phyloP scores from a whole-genome alignment of 2,888 invertebrate genomes.

The Thumatha senex region DNA sequence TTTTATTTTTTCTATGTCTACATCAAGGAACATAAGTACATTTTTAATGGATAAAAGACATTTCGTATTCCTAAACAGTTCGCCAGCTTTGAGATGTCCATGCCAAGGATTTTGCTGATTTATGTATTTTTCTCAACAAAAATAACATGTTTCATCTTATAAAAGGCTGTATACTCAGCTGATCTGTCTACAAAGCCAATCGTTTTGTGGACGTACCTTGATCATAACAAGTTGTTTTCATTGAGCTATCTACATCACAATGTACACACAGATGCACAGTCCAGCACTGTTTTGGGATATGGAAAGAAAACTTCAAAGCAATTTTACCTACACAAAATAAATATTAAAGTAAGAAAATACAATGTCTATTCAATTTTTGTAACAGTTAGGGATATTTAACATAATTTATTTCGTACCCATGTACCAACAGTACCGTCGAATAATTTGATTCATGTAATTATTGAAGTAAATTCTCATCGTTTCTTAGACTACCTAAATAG shows the following conservation, averaged over 20 bases:
- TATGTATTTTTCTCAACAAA: slow-evolving; percentile 67
- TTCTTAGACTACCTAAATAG: slow-evolving; percentile 61
- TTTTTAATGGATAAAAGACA: slow-evolving; percentile 49
- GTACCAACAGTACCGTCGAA: slow-evolving; percentile 37
- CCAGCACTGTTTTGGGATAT: too few species aligned
- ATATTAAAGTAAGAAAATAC: too few species aligned
- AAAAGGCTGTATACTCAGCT: slow-evolving; percentile 71
- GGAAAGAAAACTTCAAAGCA: too few species aligned
- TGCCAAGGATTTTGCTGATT: slow-evolving; percentile 61
- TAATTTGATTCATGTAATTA: slow-evolving; percentile 63
- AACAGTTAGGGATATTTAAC: slow-evolving; percentile 3
- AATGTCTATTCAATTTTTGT: too few species aligned
- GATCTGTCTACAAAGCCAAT: slow-evolving; percentile 69
- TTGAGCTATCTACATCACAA: slow-evolving; percentile 45
- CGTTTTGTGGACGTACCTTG: slow-evolving; percentile 64
- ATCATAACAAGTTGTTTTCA: slow-evolving; percentile 63
- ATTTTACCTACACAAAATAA: too few species aligned
- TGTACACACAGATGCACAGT: too few species aligned
- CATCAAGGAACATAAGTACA: slow-evolving; percentile 35
- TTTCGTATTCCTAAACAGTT: slow-evolving; percentile 58
- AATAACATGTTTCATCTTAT: slow-evolving; percentile 77
- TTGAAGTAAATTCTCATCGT: slow-evolving; percentile 72
- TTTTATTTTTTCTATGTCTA: too few species aligned
- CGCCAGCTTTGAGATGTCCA: slow-evolving; percentile 57
- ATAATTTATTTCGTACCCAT: slow-evolving; percentile 27